These are phyloP conservation scores for Eretmochelys imbricata DNA, from an alignment of 2,113 vertebrate species.

Conservation along the genomic window DNA sequence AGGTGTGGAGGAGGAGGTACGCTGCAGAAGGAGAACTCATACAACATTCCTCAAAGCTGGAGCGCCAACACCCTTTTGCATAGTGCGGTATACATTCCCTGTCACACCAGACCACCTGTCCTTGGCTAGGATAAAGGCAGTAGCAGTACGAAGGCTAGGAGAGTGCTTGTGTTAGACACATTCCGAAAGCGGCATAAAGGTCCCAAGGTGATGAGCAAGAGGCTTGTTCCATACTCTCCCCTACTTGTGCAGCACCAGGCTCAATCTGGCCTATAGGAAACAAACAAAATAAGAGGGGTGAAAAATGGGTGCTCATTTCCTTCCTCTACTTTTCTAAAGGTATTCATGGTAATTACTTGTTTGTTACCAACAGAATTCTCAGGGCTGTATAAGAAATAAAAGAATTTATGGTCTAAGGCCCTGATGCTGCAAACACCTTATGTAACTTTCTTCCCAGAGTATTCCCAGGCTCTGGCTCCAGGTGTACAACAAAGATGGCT, in stretches of 20 bases:
- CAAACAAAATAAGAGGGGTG: neutral
- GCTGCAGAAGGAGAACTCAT: neutral
- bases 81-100: neutral
- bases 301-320: neutral
- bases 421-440: neutral
- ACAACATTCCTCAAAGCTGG: neutral
- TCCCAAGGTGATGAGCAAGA: neutral
- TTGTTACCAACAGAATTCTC: neutral
- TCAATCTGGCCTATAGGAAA: neutral
- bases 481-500: neutral
- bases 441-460: neutral
- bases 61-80: too few relatives aligned
- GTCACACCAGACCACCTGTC: neutral
- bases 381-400: neutral
- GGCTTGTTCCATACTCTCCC: neutral
- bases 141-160: neutral
- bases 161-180: neutral
- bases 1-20: neutral
- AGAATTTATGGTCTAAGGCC: neutral
- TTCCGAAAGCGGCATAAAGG: neutral
- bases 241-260: neutral
- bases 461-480: neutral
- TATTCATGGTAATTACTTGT: neutral
- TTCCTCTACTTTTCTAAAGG: neutral
- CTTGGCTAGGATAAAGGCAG: neutral